Evolutionary conservation across 2,113 vertebrate species (phyloP).

Genomic region (Centropus unirufus): DNA sequence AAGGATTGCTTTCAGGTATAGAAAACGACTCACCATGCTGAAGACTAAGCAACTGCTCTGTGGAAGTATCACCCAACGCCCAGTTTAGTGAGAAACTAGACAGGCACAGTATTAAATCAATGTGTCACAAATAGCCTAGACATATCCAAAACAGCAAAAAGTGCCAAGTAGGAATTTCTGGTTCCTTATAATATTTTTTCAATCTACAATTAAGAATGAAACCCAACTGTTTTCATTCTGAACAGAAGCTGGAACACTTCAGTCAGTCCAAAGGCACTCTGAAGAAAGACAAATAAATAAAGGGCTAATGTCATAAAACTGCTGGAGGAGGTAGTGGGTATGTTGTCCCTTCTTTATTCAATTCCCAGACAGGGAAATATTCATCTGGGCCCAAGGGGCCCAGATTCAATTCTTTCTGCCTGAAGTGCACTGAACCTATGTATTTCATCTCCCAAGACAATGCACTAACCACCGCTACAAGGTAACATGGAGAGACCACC

Average conservation of each 20-base stretch:
- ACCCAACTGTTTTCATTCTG: background rate
- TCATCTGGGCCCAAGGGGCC: background rate
- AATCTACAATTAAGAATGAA: background rate
- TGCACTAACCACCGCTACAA: background rate
- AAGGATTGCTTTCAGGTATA: background rate
- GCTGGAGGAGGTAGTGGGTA: background rate
- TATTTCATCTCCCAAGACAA: background rate
- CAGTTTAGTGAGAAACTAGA: background rate
- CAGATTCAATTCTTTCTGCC: background rate
- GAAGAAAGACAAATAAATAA: background rate
- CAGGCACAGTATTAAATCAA: rapidly evolving
- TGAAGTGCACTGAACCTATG: background rate
- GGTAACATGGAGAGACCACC: background rate
- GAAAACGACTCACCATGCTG: background rate
- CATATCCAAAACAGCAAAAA: background rate
- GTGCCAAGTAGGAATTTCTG: background rate
- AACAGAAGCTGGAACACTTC: background rate
- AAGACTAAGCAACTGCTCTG: background rate
- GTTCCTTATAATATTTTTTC: background rate
- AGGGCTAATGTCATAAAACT: background rate
- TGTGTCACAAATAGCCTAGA: background rate
- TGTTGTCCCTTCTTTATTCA: background rate
- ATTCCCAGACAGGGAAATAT: background rate
- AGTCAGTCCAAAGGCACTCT: background rate
- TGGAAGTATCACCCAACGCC: background rate